A percentile compares a stretch with the other conserved stretches of the same genome.
Evolutionary conservation across 2,888 invertebrate species (phyloP).

Genomic region (Cephus pygmeus): DNA sequence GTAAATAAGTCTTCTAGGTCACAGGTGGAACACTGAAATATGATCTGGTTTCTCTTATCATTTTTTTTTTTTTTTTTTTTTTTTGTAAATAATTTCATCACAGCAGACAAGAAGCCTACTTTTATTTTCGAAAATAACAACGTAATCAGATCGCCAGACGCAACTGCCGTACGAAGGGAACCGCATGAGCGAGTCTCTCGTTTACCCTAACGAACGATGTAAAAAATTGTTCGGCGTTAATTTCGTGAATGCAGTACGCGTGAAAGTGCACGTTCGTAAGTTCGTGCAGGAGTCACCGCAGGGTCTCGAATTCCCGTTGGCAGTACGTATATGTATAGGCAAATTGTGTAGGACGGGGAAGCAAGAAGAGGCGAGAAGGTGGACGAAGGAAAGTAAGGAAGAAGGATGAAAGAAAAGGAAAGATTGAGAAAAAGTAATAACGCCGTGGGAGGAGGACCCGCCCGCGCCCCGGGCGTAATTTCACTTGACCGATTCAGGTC

Average conservation of each 20-base stretch:
- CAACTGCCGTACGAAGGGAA: not conserved
- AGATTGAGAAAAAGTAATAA: constrained; percentile 11
- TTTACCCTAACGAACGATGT: not conserved
- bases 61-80: too few species aligned
- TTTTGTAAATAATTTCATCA: not conserved
- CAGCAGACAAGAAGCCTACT: not conserved
- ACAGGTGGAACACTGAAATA: not conserved
- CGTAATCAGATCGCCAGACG: not conserved
- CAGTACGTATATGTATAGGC: not conserved
- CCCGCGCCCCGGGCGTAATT: constrained; percentile 58
- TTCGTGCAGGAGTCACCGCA: not conserved
- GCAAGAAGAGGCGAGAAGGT: constrained; percentile 18
- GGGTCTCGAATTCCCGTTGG: not conserved
- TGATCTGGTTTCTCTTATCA: not conserved
- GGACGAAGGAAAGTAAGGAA: constrained; percentile 22
- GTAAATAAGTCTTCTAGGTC: not conserved
- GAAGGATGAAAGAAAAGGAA: constrained; percentile 8
- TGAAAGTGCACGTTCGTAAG: not conserved
- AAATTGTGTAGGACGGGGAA: constrained; percentile 14
- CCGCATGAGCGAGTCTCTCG: not conserved
- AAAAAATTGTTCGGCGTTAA: not conserved
- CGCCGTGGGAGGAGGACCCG: constrained; percentile 37
- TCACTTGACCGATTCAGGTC: constrained; percentile 58
- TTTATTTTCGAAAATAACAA: not conserved
- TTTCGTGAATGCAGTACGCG: not conserved